Percentiles rank a stretch among this genome's conserved stretches.
Evolutionary conservation across 2,113 vertebrate genomes (phyloP).

Genomic region (Halcyon malimbica): DNA sequence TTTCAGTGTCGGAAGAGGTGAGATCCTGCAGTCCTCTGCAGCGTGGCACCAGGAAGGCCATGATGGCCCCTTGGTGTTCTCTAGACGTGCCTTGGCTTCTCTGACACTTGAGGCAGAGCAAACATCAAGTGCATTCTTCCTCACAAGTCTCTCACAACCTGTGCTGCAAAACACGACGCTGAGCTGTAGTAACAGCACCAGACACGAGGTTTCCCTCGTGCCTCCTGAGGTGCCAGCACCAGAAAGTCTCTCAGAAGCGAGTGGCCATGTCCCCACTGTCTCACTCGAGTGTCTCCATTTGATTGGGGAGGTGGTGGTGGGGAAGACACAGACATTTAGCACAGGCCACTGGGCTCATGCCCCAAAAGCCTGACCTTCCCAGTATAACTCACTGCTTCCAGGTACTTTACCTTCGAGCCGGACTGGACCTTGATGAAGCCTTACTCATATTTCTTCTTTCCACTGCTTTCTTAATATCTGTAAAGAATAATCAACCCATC

Average conservation of each 20-base stretch:
- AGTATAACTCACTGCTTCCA: constrained; percentile 80
- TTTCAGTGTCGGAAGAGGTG: constrained; percentile 43
- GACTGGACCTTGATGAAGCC: constrained; percentile 95
- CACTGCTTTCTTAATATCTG: constrained; percentile 99
- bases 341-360: constrained; percentile 68
- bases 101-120: constrained; percentile 30
- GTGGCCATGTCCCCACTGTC: constrained; percentile 30
- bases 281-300: constrained; percentile 61
- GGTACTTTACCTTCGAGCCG: constrained; percentile 99
- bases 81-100: constrained; percentile 20
- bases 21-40: constrained; percentile 29
- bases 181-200: constrained; percentile 55
- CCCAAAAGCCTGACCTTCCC: constrained; percentile 74
- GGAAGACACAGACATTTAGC: constrained; percentile 73
- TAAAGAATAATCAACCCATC: constrained; percentile 99
- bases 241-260: constrained; percentile 59
- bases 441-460: constrained; percentile 98
- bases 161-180: constrained; percentile 39
- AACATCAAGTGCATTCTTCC: constrained; percentile 62
- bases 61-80: background rate
- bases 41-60: background rate
- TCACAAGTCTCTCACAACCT: constrained; percentile 34
- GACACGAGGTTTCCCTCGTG: constrained; percentile 50
- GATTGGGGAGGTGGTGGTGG: constrained; percentile 56
- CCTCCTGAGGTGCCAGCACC: constrained; percentile 53